Base-by-base conservation (phyloP, 2,888 invertebrate species). In the Protonemura montana region DNA sequence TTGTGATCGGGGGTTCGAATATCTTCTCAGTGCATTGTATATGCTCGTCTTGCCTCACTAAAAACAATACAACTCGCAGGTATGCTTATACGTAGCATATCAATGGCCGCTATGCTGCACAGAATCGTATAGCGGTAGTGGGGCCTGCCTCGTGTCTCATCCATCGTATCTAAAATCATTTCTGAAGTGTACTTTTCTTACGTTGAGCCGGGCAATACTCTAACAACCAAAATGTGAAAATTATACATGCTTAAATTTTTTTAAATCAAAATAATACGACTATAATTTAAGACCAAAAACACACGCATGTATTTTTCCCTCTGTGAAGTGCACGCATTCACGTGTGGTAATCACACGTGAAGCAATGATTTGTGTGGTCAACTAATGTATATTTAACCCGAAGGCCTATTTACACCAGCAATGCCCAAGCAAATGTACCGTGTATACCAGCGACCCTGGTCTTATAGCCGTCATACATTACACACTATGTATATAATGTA, bases 341-440 rank as follows among this genome's bases (percentile, higher is more conserved):
- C 59, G 21, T 59, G 13, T 59, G 21, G 59, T 59, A 21, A 59
- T 59, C 59, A 59, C 59, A 59, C 59, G 59, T 59, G 59, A 59
- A 59, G 59, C 59, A 59, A 59, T 59, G 59, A 59, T 59, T 59
- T 59, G 59, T 59, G 59, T 59, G 59, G 59, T 59, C 59, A 59
- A 59, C 59, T 59, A 59, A 59, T 59, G 59, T 59, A 59, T 59
- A 59, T 59, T 59, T 59, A 59, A 59, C 59, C 59, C 59, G 59
- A 21, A 59, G 3, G 59, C 59, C 59, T 59, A 59, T 21, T 35
- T 59, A 59, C 21, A 21, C 21, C 59, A 59, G 13, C 59, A 59
- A 13, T 59, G 59, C 21, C 59, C n/a, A n/a, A n/a, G n/a, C n/a
- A n/a, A n/a, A n/a, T 59, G 21, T 10, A 2, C 13, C 21, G 59